Evolutionary conservation across 2,797 vertebrate genomes (phyloP).

Genomic region (Alouatta caraya): DNA sequence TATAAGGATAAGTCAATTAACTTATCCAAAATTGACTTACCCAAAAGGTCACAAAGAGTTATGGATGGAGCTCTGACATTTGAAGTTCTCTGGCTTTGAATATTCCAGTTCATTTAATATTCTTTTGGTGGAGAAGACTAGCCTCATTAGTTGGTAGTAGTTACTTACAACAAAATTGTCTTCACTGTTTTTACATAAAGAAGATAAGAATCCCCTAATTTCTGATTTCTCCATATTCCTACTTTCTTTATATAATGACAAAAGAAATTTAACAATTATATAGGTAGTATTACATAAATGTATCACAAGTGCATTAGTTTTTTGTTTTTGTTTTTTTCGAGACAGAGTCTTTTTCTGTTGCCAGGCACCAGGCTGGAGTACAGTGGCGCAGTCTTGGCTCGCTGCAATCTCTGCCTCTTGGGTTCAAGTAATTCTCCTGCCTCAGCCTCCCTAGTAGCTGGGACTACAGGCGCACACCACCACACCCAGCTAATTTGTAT

Average conservation of each 20-base stretch:
- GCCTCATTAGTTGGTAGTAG: not conserved
- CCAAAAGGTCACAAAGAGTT: not conserved
- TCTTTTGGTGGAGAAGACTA: not conserved
- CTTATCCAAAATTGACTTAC: not conserved
- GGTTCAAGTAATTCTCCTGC: too few species aligned
- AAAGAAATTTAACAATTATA: not conserved
- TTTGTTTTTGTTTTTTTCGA: too few species aligned
- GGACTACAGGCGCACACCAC: too few species aligned
- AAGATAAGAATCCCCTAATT: not conserved
- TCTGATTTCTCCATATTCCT: not conserved
- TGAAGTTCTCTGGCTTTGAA: not conserved
- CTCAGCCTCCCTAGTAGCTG: too few species aligned
- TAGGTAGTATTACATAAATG: not conserved
- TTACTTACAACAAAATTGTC: not conserved
- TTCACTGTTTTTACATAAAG: not conserved
- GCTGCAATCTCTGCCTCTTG: too few species aligned
- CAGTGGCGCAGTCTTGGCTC: too few species aligned
- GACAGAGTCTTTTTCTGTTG: too few species aligned
- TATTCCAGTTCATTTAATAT: not conserved
- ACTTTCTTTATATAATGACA: not conserved
- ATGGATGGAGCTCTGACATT: not conserved
- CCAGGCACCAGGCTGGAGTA: too few species aligned
- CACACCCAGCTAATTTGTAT: too few species aligned
- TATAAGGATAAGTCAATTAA: not conserved
- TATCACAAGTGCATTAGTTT: not conserved